Base-by-base conservation (phyloP, 2,888 invertebrate genomes). In the Andrena dorsata region DNA sequence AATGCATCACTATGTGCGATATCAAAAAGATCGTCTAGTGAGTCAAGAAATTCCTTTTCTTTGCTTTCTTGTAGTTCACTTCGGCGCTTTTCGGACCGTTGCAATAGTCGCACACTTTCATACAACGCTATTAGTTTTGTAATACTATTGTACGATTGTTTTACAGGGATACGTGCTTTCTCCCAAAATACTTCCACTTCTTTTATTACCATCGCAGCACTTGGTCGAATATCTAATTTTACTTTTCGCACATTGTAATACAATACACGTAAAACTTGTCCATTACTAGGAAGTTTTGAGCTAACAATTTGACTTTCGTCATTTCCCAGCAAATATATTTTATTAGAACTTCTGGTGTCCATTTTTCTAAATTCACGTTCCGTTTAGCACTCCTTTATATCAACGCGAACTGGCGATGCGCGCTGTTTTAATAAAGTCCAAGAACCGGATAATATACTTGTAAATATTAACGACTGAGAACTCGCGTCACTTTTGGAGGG, bases 221-320 rank as follows among this genome's bases (percentile, higher is more conserved):
- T 41, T 41, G 13, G 3, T 41, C 41, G 41, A 28, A 70, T n/a
- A 0, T 70, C n/a, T 4, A 41, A 23, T 56, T 70, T 47, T n/a
- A 70, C 70, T 70, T 70, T 70, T 10, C 60, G 58, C 5, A 58
- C 8, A 70, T 70, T 70, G 0, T 58, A 47, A 70, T 47, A 58
- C 23, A 70, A 8, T 7, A 70, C 47, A 26, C 70, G 41, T 20
- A 47, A 70, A 58, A 60, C 60, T 70, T 70, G n/a, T 20, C 26
- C n/a, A n/a, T 70, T 60, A 26, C 47, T 60, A 6, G 47, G 47
- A 6, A 70, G 20, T 47, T 70, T 70, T 5, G 47, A 47, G 3
- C 16, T 47, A 60, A 70, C 13, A 60, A 60, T 70, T 28, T 60
- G 28, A 60, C n/a, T 60, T 49, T 30, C 41, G 6, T 70, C 70